Evolutionary conservation across 2,797 vertebrate species (phyloP), one percentile per base, ranked within the genome.

Genomic region (Mus minutoides): DNA sequence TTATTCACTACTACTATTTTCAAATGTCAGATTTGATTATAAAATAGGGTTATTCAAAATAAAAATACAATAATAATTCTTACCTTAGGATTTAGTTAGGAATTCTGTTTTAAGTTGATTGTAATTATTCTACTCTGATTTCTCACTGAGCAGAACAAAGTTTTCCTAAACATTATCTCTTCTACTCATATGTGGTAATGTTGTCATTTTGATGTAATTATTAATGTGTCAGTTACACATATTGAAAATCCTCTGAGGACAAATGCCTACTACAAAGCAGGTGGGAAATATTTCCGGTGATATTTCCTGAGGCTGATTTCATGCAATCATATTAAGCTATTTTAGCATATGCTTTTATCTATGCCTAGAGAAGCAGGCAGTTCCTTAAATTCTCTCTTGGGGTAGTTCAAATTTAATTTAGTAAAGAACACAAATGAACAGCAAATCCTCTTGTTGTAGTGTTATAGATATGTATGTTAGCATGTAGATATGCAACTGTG

Each of bases 181-280:
- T 92, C 24, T 37, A 69, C 16, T 69, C 4, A 86, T 64, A 43
- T 14, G 11, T 69, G 37, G 78, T 37, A 88, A 19, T 12, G 22
- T 52, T 84, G 71, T 8, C 22, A 73, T 24, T 85, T 80, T 80
- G 34, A 43, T 69, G n/a, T 3, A 43, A 56, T 93, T 92, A 80
- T 60, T 90, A 87, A 64, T 86, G 16, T 95, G 75, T 69, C 77
- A 73, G 3, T 78, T 93, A 54, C 26, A 85, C 85, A 92, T 21
- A 52, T 10, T 71, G 62, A 88, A 94, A 80, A 88, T 85, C 52
- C 85, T 94, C 56, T 90, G 56, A 90, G 80, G 24, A 79, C n/a
- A 93, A 77, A 83, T 79, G 86, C 0, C 29, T 92, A 69, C 26
- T 31, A 88, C 34, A 78, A 87, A 75, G 37, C 22, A 67, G 16